Conservation (phyloP, 2,888 invertebrate genomes). For the Tinea trinotella region DNA sequence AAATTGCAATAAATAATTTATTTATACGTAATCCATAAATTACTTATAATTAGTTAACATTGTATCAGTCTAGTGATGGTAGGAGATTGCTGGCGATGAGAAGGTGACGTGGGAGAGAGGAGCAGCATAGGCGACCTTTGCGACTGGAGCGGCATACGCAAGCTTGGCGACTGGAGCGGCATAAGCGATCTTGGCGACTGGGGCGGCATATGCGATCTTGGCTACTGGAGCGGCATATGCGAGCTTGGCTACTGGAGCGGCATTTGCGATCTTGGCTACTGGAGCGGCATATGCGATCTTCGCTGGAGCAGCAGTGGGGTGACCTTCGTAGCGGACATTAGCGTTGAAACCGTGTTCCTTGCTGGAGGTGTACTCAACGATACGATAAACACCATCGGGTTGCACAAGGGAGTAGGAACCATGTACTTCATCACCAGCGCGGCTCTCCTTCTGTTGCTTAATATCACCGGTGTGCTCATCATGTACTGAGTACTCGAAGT, state of each 20-base stretch:
- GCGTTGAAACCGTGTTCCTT: constrained; percentile 60
- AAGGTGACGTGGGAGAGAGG: constrained; percentile 42
- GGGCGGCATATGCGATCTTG: constrained; percentile 24
- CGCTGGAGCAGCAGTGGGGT: constrained; percentile 29
- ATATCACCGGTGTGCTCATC: constrained; percentile 57
- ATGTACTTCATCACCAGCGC: constrained; percentile 53
- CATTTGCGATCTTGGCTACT: constrained; percentile 23
- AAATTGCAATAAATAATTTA: constrained; percentile 37
- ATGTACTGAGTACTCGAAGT: constrained; percentile 58
- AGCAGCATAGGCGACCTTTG: constrained; percentile 28
- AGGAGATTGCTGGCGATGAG: constrained; percentile 50
- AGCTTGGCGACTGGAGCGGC: constrained; percentile 29
- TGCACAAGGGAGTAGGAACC: constrained; percentile 65
- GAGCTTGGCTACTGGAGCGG: constrained; percentile 24
- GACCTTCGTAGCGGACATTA: constrained; percentile 55
- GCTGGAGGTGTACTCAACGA: constrained; percentile 61
- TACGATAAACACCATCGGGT: constrained; percentile 57
- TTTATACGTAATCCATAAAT: constrained; percentile 27
- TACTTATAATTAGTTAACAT: background rate
- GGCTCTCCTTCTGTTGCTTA: constrained; percentile 59
- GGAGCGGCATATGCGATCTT: constrained; percentile 22
- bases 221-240: constrained; percentile 29
- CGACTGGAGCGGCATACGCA: constrained; percentile 27
- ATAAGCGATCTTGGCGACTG: constrained; percentile 26
- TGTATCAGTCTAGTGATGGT: constrained; percentile 47